phyloP scores from a whole-genome alignment of 92 coral and sea anemone species.

The Paramuricea clavata region DNA sequence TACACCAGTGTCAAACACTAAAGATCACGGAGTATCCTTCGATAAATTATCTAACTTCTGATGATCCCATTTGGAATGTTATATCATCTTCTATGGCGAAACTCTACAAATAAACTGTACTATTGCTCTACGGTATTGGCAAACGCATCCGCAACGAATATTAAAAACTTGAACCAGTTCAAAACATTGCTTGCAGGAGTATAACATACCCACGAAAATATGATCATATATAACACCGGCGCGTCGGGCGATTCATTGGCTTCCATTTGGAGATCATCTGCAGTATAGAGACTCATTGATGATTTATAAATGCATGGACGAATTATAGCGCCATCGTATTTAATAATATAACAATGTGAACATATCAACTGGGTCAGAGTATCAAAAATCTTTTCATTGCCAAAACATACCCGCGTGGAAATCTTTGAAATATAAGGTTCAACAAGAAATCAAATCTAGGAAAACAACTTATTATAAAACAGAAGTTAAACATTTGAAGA shows the following conservation, averaged over 20 bases:
- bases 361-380: slow-evolving; percentile 7
- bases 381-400: not conserved
- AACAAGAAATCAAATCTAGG: slow-evolving; percentile 44
- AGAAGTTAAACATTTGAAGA: slow-evolving; percentile 60
- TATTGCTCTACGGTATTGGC: slow-evolving; percentile 63
- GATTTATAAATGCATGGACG: slow-evolving; percentile 10
- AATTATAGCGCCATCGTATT: too few relatives aligned
- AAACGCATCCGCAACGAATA: slow-evolving; percentile 31
- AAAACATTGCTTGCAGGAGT: slow-evolving; percentile 43
- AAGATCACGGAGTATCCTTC: too few relatives aligned
- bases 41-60: too few relatives aligned
- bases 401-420: slow-evolving; percentile 12
- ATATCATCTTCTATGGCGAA: slow-evolving; percentile 54
- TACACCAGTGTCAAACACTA: slow-evolving; percentile 26
- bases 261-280: slow-evolving; percentile 9
- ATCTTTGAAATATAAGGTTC: slow-evolving; percentile 46
- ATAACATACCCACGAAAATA: slow-evolving; percentile 31
- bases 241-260: slow-evolving; percentile 12
- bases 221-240: slow-evolving; percentile 33
- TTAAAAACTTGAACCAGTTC: slow-evolving; percentile 60
- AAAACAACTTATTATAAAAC: slow-evolving; percentile 47
- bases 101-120: slow-evolving; percentile 32
- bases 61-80: too few relatives aligned
- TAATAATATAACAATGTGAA: not conserved
- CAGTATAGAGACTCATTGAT: not conserved